Percentiles rank a stretch among this genome's conserved stretches.
Conservation (phyloP, 2,797 vertebrate genomes). For the Hemibagrus guttatus region DNA sequence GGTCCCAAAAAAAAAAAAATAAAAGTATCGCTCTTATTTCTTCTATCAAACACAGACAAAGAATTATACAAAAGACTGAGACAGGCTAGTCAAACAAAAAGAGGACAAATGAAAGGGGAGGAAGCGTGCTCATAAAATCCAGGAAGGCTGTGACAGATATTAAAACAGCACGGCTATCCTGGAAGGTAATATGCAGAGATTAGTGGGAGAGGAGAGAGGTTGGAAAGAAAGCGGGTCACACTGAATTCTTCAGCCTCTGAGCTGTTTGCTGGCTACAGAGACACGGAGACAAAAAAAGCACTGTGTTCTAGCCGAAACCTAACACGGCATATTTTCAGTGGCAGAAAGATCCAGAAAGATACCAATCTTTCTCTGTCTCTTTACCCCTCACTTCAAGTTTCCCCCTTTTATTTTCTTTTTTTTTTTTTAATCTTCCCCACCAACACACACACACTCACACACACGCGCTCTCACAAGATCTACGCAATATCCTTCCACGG, state of each 20-base stretch:
- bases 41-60: conserved; percentile 59
- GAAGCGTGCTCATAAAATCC: conserved; percentile 78
- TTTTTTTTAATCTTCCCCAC: background rate
- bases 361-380: conserved; percentile 40
- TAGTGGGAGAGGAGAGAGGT: conserved; percentile 65
- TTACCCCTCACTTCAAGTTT: background rate
- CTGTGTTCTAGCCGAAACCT: conserved; percentile 59
- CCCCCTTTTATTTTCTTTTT: background rate
- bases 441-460: background rate
- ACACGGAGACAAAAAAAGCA: conserved; percentile 57
- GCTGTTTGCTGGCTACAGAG: conserved; percentile 31
- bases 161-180: conserved; percentile 79
- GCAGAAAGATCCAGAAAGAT: conserved; percentile 53
- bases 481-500: conserved; percentile 50
- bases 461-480: conserved; percentile 24
- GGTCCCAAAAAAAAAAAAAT: conserved; percentile 24
- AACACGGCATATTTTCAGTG: conserved; percentile 55
- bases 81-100: conserved; percentile 81
- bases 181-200: conserved; percentile 81
- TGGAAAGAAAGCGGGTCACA: conserved; percentile 43
- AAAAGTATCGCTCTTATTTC: conserved; percentile 54
- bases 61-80: conserved; percentile 68
- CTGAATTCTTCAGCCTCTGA: conserved; percentile 46
- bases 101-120: conserved; percentile 74
- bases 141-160: conserved; percentile 83